Conservation (phyloP, 2,797 vertebrate genomes). For the Platyrinchus mystaceus region DNA sequence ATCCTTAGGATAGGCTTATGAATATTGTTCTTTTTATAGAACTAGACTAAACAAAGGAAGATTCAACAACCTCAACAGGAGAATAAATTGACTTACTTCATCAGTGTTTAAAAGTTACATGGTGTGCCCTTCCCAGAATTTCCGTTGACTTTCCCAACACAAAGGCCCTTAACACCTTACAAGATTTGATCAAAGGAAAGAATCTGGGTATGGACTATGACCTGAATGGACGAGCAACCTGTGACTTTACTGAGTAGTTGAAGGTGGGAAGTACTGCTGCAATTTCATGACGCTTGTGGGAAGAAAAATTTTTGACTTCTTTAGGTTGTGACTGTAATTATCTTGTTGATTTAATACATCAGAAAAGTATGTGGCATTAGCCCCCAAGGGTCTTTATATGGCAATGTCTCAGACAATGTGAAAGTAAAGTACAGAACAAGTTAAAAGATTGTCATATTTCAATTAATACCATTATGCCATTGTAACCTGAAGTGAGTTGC, state of each 20-base stretch:
- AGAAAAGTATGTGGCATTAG: not conserved
- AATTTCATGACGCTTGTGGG: not conserved
- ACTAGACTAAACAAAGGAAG: slow-evolving; percentile 71
- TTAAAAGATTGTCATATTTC: not conserved
- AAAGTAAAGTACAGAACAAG: not conserved
- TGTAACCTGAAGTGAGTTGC: not conserved
- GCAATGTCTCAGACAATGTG: not conserved
- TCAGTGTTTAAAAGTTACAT: slow-evolving; percentile 33
- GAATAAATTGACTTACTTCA: slow-evolving; percentile 61
- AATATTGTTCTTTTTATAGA: slow-evolving; percentile 69
- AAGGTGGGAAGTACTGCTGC: not conserved
- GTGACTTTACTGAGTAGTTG: not conserved
- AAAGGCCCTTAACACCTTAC: slow-evolving; percentile 8
- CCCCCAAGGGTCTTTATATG: not conserved
- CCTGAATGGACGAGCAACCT: not conserved
- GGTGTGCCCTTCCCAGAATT: slow-evolving; percentile 39
- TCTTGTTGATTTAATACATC: not conserved
- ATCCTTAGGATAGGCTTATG: slow-evolving; percentile 35
- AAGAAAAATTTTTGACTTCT: not conserved
- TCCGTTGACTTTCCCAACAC: not conserved
- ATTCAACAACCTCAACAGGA: slow-evolving; percentile 58
- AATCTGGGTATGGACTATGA: not conserved
- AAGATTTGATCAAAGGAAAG: not conserved
- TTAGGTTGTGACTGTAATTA: not conserved
- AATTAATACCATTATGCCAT: not conserved